Percentiles rank a stretch among this genome's conserved stretches.
Evolutionary conservation across 2,888 invertebrate species (phyloP).

Genomic region (Altica lythri): DNA sequence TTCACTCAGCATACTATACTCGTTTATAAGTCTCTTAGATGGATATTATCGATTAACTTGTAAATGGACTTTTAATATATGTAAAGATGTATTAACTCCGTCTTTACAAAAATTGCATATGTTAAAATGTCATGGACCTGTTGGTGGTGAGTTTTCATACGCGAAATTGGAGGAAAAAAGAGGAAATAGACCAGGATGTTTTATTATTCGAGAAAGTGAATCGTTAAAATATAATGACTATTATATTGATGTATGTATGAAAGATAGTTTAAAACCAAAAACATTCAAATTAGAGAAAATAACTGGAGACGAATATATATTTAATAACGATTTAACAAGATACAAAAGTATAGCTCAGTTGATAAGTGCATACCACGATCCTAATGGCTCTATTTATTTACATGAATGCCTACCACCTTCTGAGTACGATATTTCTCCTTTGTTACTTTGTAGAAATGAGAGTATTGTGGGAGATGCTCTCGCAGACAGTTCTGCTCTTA

Average conservation of each 20-base stretch:
- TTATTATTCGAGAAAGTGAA: conserved; percentile 82
- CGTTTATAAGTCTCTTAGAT: conserved; percentile 81
- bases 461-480: conserved; percentile 62
- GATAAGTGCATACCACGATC: conserved; percentile 66
- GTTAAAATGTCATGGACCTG: conserved; percentile 87
- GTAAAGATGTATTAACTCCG: conserved; percentile 80
- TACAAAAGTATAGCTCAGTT: conserved; percentile 68
- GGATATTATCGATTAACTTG: conserved; percentile 86
- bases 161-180: conserved; percentile 81
- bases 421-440: conserved; percentile 79
- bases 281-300: conserved; percentile 71
- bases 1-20: conserved; percentile 68
- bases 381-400: conserved; percentile 65
- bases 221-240: conserved; percentile 73
- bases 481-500: conserved; percentile 58
- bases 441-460: conserved; percentile 68
- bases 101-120: conserved; percentile 72
- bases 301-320: conserved; percentile 63
- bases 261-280: conserved; percentile 70
- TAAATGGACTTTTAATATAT: conserved; percentile 91
- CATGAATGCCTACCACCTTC: conserved; percentile 83
- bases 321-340: conserved; percentile 58
- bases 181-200: conserved; percentile 75
- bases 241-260: conserved; percentile 81
- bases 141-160: conserved; percentile 85